Conservation (phyloP, 1,140 invertebrate species). For the Streblospio benedicti region DNA sequence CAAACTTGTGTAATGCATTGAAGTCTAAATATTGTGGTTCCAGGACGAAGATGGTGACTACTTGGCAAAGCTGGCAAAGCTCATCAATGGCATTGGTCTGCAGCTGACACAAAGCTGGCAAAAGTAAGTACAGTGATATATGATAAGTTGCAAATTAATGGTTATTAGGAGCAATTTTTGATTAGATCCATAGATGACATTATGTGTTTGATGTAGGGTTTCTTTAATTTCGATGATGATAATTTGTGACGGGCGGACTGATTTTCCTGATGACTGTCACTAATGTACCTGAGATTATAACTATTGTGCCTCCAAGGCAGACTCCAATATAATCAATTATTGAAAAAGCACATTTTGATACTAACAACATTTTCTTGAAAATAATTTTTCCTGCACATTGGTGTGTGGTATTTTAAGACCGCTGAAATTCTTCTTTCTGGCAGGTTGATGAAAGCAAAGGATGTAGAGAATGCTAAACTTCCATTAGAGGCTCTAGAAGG, state of each 20-base stretch:
- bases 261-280: not conserved
- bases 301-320: not conserved
- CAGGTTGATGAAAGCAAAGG: conserved; percentile 42
- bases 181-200: no score
- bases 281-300: not conserved
- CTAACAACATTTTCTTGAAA: not conserved
- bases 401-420: no score
- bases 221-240: not conserved
- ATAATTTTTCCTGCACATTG: no score
- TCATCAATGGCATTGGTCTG: conserved; percentile 52
- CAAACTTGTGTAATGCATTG: no score
- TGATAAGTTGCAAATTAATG: not conserved
- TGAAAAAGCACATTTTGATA: no score
- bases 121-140: conserved; percentile 38
- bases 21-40: no score
- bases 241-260: not conserved
- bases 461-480: conserved; percentile 32
- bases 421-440: not conserved
- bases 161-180: not conserved
- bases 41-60: conserved; percentile 53
- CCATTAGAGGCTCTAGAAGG: conserved; percentile 47
- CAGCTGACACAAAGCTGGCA: conserved; percentile 47
- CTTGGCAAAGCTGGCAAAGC: conserved; percentile 50
- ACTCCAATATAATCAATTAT: no score
- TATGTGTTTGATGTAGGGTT: no score